Conservation (phyloP, 2,113 vertebrate species). For the Protobothrops flavoviridis region DNA sequence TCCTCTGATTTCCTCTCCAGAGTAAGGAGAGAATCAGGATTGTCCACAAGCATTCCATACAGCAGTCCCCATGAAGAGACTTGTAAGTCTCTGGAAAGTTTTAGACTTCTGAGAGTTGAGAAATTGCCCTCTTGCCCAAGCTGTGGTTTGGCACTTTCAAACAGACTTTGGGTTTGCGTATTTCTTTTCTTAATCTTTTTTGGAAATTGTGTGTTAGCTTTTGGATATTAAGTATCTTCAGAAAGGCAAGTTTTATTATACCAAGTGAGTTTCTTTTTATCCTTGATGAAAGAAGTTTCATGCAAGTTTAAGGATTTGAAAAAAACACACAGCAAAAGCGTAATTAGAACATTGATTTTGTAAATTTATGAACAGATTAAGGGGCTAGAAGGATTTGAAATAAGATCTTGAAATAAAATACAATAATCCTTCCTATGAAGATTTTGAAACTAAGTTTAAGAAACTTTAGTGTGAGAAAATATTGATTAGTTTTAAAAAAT, state of each 20-base stretch:
- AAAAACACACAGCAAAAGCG: background rate
- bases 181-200: background rate
- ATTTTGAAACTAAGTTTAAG: background rate
- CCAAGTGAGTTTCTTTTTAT: background rate
- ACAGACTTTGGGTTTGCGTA: background rate
- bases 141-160: background rate
- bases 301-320: background rate
- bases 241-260: background rate
- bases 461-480: background rate
- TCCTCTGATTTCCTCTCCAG: background rate
- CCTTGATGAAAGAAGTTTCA: background rate
- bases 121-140: background rate
- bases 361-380: background rate
- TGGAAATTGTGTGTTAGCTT: background rate
- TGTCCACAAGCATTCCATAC: background rate
- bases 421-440: background rate
- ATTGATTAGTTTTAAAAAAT: background rate
- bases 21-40: background rate
- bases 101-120: background rate
- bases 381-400: background rate
- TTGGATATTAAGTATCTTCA: background rate
- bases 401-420: background rate
- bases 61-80: background rate
- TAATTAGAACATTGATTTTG: background rate
- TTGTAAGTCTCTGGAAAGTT: background rate